Evolutionary conservation across 1,140 invertebrate species (phyloP).

Genomic region (Helicoverpa armigera): DNA sequence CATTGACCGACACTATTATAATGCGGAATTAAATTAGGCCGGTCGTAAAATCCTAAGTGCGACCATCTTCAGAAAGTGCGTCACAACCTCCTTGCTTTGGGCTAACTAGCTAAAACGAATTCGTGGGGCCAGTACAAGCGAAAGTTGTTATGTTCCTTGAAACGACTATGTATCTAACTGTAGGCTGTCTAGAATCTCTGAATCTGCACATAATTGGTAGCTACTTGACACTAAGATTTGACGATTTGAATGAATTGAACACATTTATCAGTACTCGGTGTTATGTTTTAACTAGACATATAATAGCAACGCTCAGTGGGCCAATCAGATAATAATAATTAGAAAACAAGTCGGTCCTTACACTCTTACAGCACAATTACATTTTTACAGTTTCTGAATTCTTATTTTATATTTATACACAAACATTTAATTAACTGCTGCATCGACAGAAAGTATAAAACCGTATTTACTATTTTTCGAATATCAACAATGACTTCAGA

Average conservation of each 20-base stretch:
- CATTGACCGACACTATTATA: not conserved
- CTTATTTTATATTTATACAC: constrained; percentile 16
- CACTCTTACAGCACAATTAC: constrained; percentile 28
- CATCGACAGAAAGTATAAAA: constrained; percentile 41
- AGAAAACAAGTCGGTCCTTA: constrained; percentile 44
- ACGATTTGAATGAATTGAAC: too few relatives aligned
- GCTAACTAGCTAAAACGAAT: too few relatives aligned
- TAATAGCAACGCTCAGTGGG: constrained; percentile 21
- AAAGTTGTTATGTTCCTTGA: too few relatives aligned
- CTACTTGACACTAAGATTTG: too few relatives aligned
- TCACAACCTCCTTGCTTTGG: too few relatives aligned
- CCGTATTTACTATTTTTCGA: constrained; percentile 37
- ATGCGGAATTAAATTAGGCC: not conserved
- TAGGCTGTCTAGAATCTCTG: too few relatives aligned
- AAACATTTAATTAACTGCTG: constrained; percentile 19
- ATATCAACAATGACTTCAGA: constrained; percentile 61
- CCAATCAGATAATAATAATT: not conserved
- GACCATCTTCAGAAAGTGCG: too few relatives aligned
- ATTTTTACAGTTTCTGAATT: constrained; percentile 40
- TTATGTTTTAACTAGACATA: not conserved
- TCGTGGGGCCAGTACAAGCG: too few relatives aligned
- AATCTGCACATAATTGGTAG: too few relatives aligned
- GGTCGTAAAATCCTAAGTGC: not conserved
- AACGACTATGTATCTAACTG: too few relatives aligned
- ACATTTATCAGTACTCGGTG: not conserved